Base-by-base conservation (phyloP, 2,888 invertebrate genomes). In the Vesta saturnalis region DNA sequence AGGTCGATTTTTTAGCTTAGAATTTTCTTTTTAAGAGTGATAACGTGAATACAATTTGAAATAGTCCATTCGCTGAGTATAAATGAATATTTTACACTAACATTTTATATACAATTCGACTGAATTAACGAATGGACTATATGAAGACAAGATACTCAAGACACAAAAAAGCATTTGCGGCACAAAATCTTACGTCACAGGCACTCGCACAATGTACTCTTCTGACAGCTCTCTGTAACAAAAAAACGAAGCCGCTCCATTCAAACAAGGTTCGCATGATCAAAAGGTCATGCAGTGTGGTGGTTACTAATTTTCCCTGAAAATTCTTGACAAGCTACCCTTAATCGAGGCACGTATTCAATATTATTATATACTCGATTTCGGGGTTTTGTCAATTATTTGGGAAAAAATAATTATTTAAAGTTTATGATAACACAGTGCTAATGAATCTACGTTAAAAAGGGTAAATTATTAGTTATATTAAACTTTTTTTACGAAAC, bases 201-300 rank as follows among this genome's bases (percentile, higher is more conserved):
- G 91, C 88, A 92, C 91, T 89, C 91, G 92, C 88, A 92, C 91
- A 89, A 90, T 90, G 91, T 91, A 93, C 89, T 91, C 91, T 87
- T 92, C 91, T 86, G 90, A 89, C 86, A 93, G 89, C 78, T 82
- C 82, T 85, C 86, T 87, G 86, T 77, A 87, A 87, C 85, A 86
- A 82, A 81, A 66, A 78, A 79, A 80, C 74, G 78, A 80, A 78
- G 78, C 82, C 81, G 79, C 77, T 78, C 79, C 79, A 79, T 80
- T 80, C 79, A 81, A 79, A 80, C 72, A 72, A 69, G 56, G 73
- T 74, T 57, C 49, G 69, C 62, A 67, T 63, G 67, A 68, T 66
- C 64, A 61, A 66, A 39, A 64, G 60, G 62, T 64, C 70, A 63
- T 70, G 70, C 70, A 67, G 62, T 60, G 69, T 52, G 21, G 21